Percentiles rank a stretch among this genome's conserved stretches.
Conservation (phyloP, 2,113 vertebrate genomes). For the Girardinichthys multiradiatus region DNA sequence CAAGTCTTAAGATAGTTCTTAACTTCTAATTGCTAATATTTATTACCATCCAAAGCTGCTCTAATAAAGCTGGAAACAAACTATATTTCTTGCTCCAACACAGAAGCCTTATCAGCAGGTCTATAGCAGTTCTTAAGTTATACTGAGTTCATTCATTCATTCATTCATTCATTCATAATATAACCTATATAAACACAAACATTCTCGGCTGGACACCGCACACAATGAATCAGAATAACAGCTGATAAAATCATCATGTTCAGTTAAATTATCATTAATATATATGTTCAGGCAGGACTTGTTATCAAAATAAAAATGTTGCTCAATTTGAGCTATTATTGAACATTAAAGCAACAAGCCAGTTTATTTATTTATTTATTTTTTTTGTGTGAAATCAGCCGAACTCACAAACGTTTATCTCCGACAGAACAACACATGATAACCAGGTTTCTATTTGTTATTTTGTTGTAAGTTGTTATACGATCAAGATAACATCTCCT, state of each 20-base stretch:
- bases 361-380: neutral
- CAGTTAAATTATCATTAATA: neutral
- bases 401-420: no score
- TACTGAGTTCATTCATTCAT: neutral
- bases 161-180: neutral
- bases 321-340: neutral
- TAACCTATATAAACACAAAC: neutral
- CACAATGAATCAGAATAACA: neutral
- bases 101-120: neutral
- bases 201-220: neutral
- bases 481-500: neutral
- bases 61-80: neutral
- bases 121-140: neutral
- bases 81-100: neutral
- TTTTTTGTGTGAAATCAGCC: no score
- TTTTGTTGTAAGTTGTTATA: neutral
- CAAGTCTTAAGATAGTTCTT: neutral
- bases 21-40: neutral
- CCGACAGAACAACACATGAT: neutral
- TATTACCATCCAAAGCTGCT: neutral
- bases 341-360: neutral
- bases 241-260: neutral
- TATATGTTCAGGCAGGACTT: neutral
- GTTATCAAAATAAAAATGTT: neutral
- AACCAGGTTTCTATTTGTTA: neutral